Evolutionary conservation across 2,888 invertebrate species (phyloP), one percentile per base, ranked within the genome.

Genomic region (Labia minor): DNA sequence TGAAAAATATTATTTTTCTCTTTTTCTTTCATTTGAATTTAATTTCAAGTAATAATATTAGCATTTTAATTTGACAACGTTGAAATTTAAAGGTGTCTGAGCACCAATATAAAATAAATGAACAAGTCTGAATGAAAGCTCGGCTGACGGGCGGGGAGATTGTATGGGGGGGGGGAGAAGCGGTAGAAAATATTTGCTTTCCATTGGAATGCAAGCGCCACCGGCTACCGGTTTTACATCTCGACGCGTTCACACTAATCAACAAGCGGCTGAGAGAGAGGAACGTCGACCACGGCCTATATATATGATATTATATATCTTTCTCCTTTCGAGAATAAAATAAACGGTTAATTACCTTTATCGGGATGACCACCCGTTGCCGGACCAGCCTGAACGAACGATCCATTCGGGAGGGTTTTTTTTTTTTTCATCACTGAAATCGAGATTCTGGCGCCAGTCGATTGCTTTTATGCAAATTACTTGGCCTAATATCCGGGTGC

Each of bases 171-270:
- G 26, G 49, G 14, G 8, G 49, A 14, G 49, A 14, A n/a, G 6
- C 3, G 14, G n/a, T 16, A 10, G n/a, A 49, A 49, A 49, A 49
- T 49, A 49, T 49, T 49, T 49, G 49, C 49, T 16, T 49, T 49
- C 49, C 49, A 49, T 49, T 14, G 49, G 49, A 49, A 49, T 49
- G 49, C 49, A 49, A 14, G 49, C 49, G 49, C 49, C 49, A 49
- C 16, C 49, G 16, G 49, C 49, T 49, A 49, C 49, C 49, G 49
- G 49, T 49, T 49, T 49, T 49, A 49, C 49, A n/a, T 49, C 49
- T 49, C 14, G 6, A 8, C 49, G 16, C 49, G 49, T 14, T 49
- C 49, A 49, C 49, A 49, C 49, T 49, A 49, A 49, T 49, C 14
- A 49, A 49, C 49, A 49, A n/a, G n/a, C 16, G 3, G 3, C 14